phyloP scores from a whole-genome alignment of 92 coral and sea anemone genomes.

The Parazoanthus darwini region DNA sequence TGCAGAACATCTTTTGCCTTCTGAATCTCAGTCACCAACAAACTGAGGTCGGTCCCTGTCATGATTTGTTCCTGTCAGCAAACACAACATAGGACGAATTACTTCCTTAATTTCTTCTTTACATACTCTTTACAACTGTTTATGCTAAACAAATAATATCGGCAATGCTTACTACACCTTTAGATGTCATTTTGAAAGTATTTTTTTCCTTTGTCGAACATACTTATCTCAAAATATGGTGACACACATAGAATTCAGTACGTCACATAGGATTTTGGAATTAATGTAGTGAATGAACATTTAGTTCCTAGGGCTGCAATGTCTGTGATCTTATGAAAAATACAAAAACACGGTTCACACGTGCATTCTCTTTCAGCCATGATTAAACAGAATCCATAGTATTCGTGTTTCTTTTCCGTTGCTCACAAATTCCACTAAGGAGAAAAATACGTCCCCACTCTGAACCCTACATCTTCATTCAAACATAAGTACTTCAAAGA shows the following conservation, averaged over 20 bases:
- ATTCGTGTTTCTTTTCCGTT: background rate
- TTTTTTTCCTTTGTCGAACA: background rate
- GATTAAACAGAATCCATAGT: too few species aligned
- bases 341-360: too few species aligned
- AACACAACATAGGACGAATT: background rate
- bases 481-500: background rate
- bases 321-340: too few species aligned
- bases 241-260: background rate
- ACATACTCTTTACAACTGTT: too few species aligned
- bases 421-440: background rate
- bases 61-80: constrained; percentile 83
- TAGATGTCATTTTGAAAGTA: too few species aligned
- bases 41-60: constrained; percentile 90
- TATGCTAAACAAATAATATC: too few species aligned
- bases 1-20: constrained; percentile 78
- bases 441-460: too few species aligned
- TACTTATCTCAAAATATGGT: background rate
- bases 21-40: constrained; percentile 75
- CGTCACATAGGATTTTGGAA: background rate
- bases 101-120: background rate
- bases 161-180: background rate
- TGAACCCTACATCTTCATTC: background rate
- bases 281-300: background rate
- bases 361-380: too few species aligned
- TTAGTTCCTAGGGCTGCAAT: background rate